Percentiles rank a stretch among this genome's conserved stretches.
Conservation (phyloP, 2,888 invertebrate genomes). For the Xanthia togata region DNA sequence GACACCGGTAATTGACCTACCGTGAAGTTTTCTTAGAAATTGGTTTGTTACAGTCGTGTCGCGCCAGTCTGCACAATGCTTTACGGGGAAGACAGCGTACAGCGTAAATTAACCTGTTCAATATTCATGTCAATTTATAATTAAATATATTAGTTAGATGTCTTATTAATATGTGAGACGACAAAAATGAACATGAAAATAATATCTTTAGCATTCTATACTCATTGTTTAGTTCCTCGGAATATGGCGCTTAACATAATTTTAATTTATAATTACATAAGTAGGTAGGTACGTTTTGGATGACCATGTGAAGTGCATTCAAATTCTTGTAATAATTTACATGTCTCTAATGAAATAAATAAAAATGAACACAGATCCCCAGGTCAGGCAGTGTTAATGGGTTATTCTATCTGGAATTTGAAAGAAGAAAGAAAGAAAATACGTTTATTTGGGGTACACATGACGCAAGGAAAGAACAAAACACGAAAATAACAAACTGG, state of each 20-base stretch:
- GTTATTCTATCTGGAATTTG: no score
- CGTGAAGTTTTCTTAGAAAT: no score
- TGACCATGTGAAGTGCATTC: slow-evolving; percentile 25
- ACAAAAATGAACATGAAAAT: slow-evolving; percentile 30
- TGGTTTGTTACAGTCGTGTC: no score
- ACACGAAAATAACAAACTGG: no score
- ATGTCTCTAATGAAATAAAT: neutral
- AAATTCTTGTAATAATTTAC: slow-evolving; percentile 11
- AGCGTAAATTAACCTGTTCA: slow-evolving; percentile 14
- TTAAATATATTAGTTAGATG: neutral
- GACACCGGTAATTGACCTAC: no score
- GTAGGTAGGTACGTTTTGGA: slow-evolving; percentile 7
- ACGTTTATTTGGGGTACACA: no score
- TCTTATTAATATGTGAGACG: slow-evolving; percentile 25
- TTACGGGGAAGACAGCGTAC: neutral
- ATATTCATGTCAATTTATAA: slow-evolving; percentile 37
- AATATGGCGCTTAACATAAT: slow-evolving; percentile 40
- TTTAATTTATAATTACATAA: slow-evolving; percentile 39
- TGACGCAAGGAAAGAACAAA: no score
- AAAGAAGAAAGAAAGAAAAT: no score
- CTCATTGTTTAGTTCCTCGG: slow-evolving; percentile 23
- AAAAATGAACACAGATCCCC: no score
- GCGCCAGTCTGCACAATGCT: no score
- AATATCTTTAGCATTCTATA: slow-evolving; percentile 32
- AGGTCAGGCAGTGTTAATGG: no score